Conservation (phyloP, 1,140 invertebrate genomes). For the Mya arenaria region DNA sequence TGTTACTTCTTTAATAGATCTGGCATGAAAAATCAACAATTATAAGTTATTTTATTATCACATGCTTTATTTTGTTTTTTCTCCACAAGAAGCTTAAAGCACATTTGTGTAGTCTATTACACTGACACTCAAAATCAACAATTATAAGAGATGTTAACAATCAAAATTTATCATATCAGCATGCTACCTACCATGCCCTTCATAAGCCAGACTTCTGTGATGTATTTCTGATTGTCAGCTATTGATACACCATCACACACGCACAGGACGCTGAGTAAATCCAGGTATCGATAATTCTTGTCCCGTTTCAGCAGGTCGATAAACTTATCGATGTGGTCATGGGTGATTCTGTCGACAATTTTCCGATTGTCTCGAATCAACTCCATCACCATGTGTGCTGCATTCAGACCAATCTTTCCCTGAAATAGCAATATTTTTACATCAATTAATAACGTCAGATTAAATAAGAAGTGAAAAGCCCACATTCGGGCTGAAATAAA, state of each 20-base stretch:
- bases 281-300: constrained; percentile 79
- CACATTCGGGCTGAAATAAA: too few species aligned
- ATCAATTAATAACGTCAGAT: too few species aligned
- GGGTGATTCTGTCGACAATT: constrained; percentile 78
- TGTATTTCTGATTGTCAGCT: constrained; percentile 78
- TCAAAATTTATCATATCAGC: too few species aligned
- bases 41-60: too few species aligned
- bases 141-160: too few species aligned
- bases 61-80: too few species aligned
- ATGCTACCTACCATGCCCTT: background rate
- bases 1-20: too few species aligned
- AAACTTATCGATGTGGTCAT: constrained; percentile 76
- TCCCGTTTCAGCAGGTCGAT: constrained; percentile 72
- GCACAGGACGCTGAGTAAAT: constrained; percentile 77
- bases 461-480: too few species aligned
- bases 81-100: too few species aligned
- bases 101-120: too few species aligned
- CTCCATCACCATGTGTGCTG: constrained; percentile 79
- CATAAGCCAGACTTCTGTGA: constrained; percentile 76
- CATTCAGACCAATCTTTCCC: constrained; percentile 77
- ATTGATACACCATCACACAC: constrained; percentile 79
- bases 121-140: too few species aligned
- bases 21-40: too few species aligned
- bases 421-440: constrained; percentile 43
- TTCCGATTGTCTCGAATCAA: constrained; percentile 79